phyloP scores from a whole-genome alignment of 2,113 vertebrate species.

The Ptilorrhoa leucosticta region DNA sequence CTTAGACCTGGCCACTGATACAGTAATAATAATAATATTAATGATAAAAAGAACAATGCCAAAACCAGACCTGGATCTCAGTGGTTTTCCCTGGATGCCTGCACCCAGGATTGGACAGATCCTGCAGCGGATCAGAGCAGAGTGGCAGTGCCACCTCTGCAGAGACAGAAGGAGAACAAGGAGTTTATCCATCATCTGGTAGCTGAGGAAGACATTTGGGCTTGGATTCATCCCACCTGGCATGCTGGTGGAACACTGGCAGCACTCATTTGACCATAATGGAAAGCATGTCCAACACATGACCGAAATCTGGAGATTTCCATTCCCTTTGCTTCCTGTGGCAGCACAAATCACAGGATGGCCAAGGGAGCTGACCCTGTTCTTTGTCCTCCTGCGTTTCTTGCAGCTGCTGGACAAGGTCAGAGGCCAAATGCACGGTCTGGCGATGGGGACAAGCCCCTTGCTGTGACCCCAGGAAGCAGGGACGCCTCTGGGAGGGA shows the following conservation, averaged over 20 bases:
- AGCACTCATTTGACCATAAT: background rate
- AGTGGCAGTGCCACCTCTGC: background rate
- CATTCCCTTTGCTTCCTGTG: background rate
- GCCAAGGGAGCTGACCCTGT: background rate
- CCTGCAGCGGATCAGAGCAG: background rate
- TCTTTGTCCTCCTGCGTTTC: background rate
- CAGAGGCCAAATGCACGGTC: background rate
- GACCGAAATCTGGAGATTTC: background rate
- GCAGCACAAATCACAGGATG: background rate
- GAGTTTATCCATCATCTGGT: background rate
- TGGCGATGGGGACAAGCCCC: background rate
- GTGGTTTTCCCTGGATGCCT: background rate
- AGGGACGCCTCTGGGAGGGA: background rate
- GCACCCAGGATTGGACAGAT: background rate
- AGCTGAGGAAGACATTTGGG: background rate
- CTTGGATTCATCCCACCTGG: background rate
- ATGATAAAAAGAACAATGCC: background rate
- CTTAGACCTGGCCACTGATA: background rate
- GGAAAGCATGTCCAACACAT: background rate
- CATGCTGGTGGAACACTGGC: background rate
- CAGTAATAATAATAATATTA: background rate
- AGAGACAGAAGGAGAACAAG: background rate
- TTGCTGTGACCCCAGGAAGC: background rate
- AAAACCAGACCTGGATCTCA: background rate
- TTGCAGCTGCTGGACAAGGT: background rate